Base-by-base conservation (phyloP, 1,140 invertebrate species). In the Bombyx mandarina region DNA sequence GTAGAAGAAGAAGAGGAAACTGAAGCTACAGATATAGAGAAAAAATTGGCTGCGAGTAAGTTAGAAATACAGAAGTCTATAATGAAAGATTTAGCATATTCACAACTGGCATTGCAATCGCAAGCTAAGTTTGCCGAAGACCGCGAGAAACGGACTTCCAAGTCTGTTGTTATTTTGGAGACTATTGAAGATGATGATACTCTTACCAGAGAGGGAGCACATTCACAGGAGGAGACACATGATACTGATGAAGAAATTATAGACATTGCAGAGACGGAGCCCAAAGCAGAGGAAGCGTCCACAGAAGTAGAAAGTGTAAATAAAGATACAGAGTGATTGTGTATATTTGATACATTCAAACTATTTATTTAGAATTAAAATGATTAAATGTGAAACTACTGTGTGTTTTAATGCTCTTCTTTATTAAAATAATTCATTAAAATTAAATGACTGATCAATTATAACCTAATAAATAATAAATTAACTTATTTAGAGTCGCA, bases 61-160 rank as follows among this genome's bases (percentile, higher is more conserved):
- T 35, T 78, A n/a, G 79, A 83, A 58, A 79, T 83, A 43, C 80
- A 86, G 50, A 83, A 81, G 57, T 82, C 79, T 7, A 79, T 85
- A 45, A 61, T 82, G 50, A 80, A 75, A 69, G 83, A 86, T 58
- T 62, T 86, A 18, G 74, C 69, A 42, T 78, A 77, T 55, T 79
- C 79, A 12, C 73, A 79, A 67, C 68, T 67, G 58, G 58, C 62
- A 10, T 26, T 74, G 35, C 54, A 69, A 47, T 78, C 78, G 9
- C 71, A 77, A 57, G 58, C 67, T 22, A 75, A 58, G 54, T 47
- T 75, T 26, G 35, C 12, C n/a, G 61, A 66, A 52, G 65, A 74
- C 10, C 54, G 51, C 3, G 56, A 65, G 51, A 61, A 58, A 35
- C 6, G 44, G 35, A 49, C 18, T 43, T 49, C 54, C 22, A 62